Base-by-base conservation (phyloP, 2,888 invertebrate genomes). In the Diploptera punctata region DNA sequence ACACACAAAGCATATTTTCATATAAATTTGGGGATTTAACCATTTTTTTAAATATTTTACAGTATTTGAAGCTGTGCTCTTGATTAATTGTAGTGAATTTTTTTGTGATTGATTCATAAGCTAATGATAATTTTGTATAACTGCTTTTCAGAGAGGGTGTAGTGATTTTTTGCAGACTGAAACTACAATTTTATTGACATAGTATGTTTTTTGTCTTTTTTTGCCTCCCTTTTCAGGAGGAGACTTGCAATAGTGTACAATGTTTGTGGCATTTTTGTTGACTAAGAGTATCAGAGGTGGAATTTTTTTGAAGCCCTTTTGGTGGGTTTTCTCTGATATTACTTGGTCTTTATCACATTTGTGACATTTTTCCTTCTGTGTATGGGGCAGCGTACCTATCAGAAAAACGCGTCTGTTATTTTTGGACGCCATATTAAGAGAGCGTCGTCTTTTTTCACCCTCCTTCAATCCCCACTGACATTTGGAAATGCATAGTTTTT, bases 311-410 rank as follows among this genome's bases (percentile, higher is more conserved):
- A 81, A 82, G 81, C 83, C 83, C 79, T 71, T 47, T 71, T 26
- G 43, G 43, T 60, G 73, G 75, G 75, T 71, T 68, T 38, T 47
- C 75, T 75, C 75, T 75, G 75, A 75, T 75, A 72, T 71, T 49
- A 29, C 75, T 75, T 73, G 70, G 71, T 71, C 71, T 71, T 67
- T 71, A 73, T 69, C 71, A 75, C 70, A 72, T 74, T 89, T 91
- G 91, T 92, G 92, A 91, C 92, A 92, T 90, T 91, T 91, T 92
- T 92, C 88, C 86, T 87, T 90, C 90, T 92, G 91, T 92, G 92
- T 91, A 91, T 91, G 92, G 92, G 92, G 91, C 91, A 88, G 88
- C 91, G 91, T 91, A 90, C 89, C 88, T 71, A 69, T 68, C 71
- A 49, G 71, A 67, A n/a, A n/a, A 73, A 71, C 62, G 44, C 71